Evolutionary conservation across 2,888 invertebrate genomes (phyloP).

Genomic region (Leuctra nigra): DNA sequence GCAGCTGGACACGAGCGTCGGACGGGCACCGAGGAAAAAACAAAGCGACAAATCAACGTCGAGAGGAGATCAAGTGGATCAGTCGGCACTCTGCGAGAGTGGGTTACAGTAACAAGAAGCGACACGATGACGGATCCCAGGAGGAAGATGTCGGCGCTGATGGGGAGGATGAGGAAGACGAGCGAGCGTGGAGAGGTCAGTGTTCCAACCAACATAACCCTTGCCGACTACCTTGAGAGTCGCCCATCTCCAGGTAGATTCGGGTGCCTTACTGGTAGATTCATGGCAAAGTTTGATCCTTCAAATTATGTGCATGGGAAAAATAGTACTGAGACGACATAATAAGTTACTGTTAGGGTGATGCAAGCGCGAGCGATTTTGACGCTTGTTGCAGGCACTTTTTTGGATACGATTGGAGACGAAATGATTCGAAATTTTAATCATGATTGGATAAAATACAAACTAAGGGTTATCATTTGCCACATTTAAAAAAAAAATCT

Average conservation of each 20-base stretch:
- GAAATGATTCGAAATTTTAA: too few species aligned
- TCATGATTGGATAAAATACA: too few species aligned
- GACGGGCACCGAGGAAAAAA: conserved; percentile 9
- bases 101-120: neutral
- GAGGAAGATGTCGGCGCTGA: conserved; percentile 1
- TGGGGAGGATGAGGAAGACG: conserved; percentile 12
- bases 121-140: conserved; percentile 7
- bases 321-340: too few species aligned
- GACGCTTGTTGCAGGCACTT: too few species aligned
- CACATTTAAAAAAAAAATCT: too few species aligned
- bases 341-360: too few species aligned
- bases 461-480: too few species aligned
- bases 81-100: neutral
- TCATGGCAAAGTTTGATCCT: too few species aligned
- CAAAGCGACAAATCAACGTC: conserved; percentile 1
- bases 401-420: neutral
- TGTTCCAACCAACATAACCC: neutral
- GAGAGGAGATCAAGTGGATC: neutral
- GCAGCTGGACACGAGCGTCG: neutral
- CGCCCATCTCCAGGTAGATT: neutral
- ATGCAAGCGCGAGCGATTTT: too few species aligned
- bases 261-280: neutral
- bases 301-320: too few species aligned
- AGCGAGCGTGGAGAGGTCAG: conserved; percentile 14
- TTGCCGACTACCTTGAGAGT: neutral